phyloP scores from a whole-genome alignment of 2,113 vertebrate species.

The Clarias macrocephalus region DNA sequence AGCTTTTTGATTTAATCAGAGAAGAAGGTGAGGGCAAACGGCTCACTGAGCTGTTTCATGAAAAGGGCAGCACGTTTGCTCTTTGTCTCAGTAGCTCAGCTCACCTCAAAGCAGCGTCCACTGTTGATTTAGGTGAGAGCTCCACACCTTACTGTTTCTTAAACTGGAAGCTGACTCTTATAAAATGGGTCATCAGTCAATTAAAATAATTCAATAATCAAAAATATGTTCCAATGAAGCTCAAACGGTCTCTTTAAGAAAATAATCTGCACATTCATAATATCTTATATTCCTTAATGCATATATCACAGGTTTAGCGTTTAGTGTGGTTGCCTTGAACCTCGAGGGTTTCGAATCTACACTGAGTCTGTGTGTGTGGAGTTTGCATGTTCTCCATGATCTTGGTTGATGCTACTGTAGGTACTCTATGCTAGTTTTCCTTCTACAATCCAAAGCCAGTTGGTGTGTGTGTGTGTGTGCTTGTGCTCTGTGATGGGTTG shows the following conservation, averaged over 20 bases:
- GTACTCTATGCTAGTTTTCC: no score
- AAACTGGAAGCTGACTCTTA: no score
- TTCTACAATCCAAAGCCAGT: no score
- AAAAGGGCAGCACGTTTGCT: constrained; percentile 26
- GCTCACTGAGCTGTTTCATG: background rate
- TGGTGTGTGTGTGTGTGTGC: no score
- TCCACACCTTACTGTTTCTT: background rate
- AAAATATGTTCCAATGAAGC: background rate
- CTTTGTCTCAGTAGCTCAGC: background rate
- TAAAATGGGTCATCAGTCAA: background rate
- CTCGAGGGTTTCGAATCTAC: no score
- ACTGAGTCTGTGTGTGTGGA: no score
- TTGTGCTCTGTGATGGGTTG: background rate
- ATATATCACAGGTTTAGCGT: no score
- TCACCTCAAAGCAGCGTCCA: background rate
- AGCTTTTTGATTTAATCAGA: constrained; percentile 28
- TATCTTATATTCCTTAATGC: background rate
- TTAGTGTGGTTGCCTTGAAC: no score
- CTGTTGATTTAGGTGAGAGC: background rate
- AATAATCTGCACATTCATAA: background rate
- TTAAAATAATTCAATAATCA: no score
- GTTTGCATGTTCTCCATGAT: no score
- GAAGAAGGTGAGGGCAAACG: background rate
- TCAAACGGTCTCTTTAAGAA: background rate
- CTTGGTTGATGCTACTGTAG: no score